phyloP scores from a whole-genome alignment of 1,140 invertebrate genomes.

The Drosophila mauritiana region DNA sequence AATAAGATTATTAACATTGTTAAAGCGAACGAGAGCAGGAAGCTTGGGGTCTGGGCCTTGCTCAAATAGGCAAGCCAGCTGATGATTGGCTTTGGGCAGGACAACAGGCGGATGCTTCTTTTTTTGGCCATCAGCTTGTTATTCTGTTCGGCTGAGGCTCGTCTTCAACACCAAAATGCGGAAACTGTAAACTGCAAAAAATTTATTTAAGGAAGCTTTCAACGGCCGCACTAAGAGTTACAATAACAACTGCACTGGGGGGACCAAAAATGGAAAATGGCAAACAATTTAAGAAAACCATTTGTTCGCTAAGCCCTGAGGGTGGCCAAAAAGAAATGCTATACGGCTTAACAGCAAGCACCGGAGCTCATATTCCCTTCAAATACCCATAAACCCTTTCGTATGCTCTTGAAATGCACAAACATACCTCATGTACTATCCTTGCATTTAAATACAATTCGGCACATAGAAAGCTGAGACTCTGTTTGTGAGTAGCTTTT shows the following conservation, averaged over 20 bases:
- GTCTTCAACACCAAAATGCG: conserved; percentile 43
- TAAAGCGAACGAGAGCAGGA: conserved; percentile 71
- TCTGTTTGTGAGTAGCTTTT: too few species aligned
- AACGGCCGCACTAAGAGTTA: conserved; percentile 23
- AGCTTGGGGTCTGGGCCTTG: conserved; percentile 19
- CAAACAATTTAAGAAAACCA: conserved; percentile 82
- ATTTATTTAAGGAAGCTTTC: conserved; percentile 67
- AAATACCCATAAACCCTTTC: not conserved
- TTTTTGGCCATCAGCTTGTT: conserved; percentile 24
- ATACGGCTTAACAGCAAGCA: not conserved
- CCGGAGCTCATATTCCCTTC: conserved; percentile 7
- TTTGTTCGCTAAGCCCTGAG: conserved; percentile 64
- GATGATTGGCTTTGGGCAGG: conserved; percentile 61
- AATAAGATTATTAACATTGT: conserved; percentile 82
- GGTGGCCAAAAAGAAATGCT: conserved; percentile 25
- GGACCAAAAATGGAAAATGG: conserved; percentile 68
- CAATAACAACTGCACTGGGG: conserved; percentile 27
- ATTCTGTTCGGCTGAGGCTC: conserved; percentile 13
- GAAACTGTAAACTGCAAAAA: conserved; percentile 75
- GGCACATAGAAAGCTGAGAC: too few species aligned
- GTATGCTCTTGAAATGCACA: too few species aligned
- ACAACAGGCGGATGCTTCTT: conserved; percentile 37
- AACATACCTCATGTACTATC: too few species aligned
- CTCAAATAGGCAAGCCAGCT: conserved; percentile 2
- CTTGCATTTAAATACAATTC: too few species aligned